phyloP scores from a whole-genome alignment of 2,797 vertebrate genomes.

The Pempheris klunzingeri region DNA sequence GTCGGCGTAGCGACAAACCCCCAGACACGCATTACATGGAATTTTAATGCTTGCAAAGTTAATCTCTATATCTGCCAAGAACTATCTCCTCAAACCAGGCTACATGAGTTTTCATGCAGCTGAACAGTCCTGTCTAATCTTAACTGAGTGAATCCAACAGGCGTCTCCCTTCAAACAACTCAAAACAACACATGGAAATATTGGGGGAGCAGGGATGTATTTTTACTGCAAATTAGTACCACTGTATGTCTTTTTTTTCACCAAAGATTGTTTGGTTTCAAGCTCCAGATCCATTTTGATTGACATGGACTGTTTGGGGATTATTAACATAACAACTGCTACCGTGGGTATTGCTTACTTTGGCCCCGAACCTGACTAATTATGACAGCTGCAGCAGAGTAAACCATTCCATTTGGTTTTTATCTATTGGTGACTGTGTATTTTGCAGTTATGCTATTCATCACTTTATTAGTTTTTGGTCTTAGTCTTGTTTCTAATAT shows the following conservation, averaged over 20 bases:
- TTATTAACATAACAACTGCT: not conserved
- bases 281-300: not conserved
- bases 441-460: not conserved
- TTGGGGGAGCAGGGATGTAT: not conserved
- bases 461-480: not conserved
- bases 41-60: conserved; percentile 49
- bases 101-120: conserved; percentile 13
- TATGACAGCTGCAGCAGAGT: not conserved
- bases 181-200: conserved; percentile 17
- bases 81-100: conserved; percentile 29
- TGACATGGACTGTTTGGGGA: not conserved
- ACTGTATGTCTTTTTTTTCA: not conserved
- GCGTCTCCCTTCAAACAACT: conserved; percentile 30
- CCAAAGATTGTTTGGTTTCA: conserved; percentile 1
- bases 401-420: not conserved
- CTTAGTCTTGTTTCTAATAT: not conserved
- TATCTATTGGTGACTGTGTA: not conserved
- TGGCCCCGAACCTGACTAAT: not conserved
- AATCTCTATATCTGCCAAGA: conserved; percentile 55
- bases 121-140: conserved; percentile 38
- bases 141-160: conserved; percentile 40
- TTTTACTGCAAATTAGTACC: conserved; percentile 8
- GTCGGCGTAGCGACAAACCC: conserved; percentile 57
- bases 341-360: not conserved
- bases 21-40: conserved; percentile 48